Base-by-base conservation (phyloP, 2,888 invertebrate species). In the Pelosia muscerda region DNA sequence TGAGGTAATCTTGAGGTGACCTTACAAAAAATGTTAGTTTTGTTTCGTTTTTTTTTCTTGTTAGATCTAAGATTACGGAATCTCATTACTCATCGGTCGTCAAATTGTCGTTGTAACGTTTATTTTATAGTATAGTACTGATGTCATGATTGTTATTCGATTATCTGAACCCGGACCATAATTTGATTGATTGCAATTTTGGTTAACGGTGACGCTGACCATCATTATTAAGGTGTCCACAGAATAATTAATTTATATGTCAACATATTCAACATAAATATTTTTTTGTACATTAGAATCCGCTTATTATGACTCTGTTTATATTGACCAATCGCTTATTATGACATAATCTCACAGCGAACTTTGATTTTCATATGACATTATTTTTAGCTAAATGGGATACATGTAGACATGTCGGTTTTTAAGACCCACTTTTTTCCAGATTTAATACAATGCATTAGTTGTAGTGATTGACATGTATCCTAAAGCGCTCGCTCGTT, bases 1-100 rank as follows among this genome's bases (percentile, higher is more conserved):
- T 92, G 92, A 92, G 87, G 90, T 91, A 91, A 92, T 90, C 87
- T 86, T 69, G 76, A 78, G 84, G 82, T 75, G 81, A 83, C 79
- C 72, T 78, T 76, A 83, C 69, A 86, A 87, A 88, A 86, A 83
- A 72, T 84, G 84, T 87, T 83, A 82, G 79, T 71, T 83, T 79
- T 76, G 80, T 75, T 72, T 72, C 73, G 75, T 82, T 83, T 78
- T 75, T 77, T 76, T 82, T 79, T 75, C 81, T 84, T 77, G 81
- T 84, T 78, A 81, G 77, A 81, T 73, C 59, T 69, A 63, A 60
- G 74, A 82, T 83, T 84, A 82, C 82, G 78, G 76, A 84, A 85
- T 85, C 69, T 74, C 68, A 82, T 88, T 89, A 84, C 81, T 88
- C 87, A 88, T 86, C 77, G 76, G 73, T 76, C 78, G 81, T 82